Conservation (phyloP, 2,797 vertebrate genomes). For the Otus scops region DNA sequence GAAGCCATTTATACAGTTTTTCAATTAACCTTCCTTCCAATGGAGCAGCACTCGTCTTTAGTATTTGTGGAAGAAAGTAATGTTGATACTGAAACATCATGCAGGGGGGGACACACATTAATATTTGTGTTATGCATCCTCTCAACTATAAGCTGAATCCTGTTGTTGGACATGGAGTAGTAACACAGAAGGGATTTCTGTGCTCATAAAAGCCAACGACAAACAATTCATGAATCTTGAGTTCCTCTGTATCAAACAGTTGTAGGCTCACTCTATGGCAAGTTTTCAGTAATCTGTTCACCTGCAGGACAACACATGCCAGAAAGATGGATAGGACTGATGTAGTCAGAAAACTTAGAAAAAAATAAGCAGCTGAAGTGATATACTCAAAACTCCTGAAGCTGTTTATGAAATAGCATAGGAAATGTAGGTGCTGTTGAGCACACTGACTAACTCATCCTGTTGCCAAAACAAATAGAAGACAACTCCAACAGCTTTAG, state of each 20-base stretch:
- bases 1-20: background rate
- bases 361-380: background rate
- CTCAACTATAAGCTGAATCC: background rate
- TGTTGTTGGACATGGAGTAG: background rate
- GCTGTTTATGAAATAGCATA: background rate
- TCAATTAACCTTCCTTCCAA: background rate
- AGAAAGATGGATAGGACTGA: background rate
- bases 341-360: background rate
- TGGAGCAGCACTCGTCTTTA: accelerated
- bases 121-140: background rate
- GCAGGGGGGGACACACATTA: background rate
- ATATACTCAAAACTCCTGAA: background rate
- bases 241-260: background rate
- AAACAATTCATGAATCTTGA: background rate
- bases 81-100: background rate
- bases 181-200: background rate
- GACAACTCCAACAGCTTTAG: background rate
- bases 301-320: background rate
- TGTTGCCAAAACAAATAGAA: background rate
- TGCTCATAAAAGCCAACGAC: background rate
- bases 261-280: background rate
- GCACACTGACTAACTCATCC: background rate
- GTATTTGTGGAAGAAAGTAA: background rate
- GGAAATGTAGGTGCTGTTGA: background rate
- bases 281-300: background rate